Base-by-base conservation (phyloP, 2,888 invertebrate genomes). In the Tanaodytes sp. region DNA sequence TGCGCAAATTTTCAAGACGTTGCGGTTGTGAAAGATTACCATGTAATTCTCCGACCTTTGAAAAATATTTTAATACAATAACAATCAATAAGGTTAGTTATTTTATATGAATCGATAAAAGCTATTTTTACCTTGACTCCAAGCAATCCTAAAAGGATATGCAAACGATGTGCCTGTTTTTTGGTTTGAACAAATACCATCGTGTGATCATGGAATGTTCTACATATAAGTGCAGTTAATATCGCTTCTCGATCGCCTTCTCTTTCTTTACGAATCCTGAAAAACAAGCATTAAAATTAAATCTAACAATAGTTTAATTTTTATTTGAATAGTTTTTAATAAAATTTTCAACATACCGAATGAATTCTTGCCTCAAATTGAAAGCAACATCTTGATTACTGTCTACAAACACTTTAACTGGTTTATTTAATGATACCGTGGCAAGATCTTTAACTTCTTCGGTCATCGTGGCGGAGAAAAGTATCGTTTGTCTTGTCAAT, bases 381-480 rank as follows among this genome's bases (percentile, higher is more conserved):
- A 94, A 93, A 0, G 98, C 98, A 1, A 98, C 97, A 76, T 97
- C 95, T 78, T 94, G 94, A 83, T 97, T 98, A 73, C 94, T 95
- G 84, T 99, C 96, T 0, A 99, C 94, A 85, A 98, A 99, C 59
- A 99, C 89, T 82, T 94, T 94, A 20, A 98, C 93, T 0, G 99
- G 98, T 77, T 95, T 94, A 71, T 92, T 91, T 19, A 99, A 87
- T 0, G 98, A 97, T 1, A 99, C 94, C 0, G 96, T 91, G 0
- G 96, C 97, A 57, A 99, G 87, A 85, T 97, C 97, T 85, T 96
- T 93, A 0, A 98, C 98, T 85, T 95, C 92, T 55, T 98, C 98
- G n/a, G 97, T 97, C 98, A 99, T 98, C 11, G 99, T 99, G 30
- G 99, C 99, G 0, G 98, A 98, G 87, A 98, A 98, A 62, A 99